Conservation (phyloP, 2,113 vertebrate species). For the Salvelinus sp. region DNA sequence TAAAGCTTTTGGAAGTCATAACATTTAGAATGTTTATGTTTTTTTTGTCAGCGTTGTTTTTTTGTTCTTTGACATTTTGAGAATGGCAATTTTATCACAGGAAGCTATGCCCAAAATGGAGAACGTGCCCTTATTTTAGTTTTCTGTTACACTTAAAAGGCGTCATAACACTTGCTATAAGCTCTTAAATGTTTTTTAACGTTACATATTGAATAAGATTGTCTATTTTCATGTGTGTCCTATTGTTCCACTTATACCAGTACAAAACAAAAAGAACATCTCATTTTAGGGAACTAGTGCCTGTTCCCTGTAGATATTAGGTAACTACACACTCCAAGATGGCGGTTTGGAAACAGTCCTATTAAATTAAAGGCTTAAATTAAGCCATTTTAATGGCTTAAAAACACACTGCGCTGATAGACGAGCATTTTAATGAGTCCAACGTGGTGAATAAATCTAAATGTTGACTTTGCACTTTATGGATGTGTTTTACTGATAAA, state of each 20-base stretch:
- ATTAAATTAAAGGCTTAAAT: neutral
- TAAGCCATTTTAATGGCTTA: neutral
- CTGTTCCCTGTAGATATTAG: neutral
- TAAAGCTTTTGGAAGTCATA: conserved; percentile 26
- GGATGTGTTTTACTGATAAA: conserved; percentile 29
- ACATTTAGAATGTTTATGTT: neutral
- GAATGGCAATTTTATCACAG: no score
- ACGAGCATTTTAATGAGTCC: conserved; percentile 45
- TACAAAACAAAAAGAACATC: neutral
- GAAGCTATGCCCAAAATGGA: no score
- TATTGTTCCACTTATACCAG: neutral
- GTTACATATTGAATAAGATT: neutral
- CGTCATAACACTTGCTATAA: no score
- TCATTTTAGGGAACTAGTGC: neutral
- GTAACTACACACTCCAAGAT: neutral
- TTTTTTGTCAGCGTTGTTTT: no score
- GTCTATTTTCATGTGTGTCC: neutral
- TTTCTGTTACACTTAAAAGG: no score
- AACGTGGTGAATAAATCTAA: conserved; percentile 39
- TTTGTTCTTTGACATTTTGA: no score
- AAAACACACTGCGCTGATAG: neutral
- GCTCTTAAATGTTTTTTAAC: no score
- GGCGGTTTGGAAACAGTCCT: neutral
- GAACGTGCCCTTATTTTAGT: no score
- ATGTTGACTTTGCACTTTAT: conserved; percentile 7